Evolutionary conservation across 2,113 vertebrate genomes (phyloP), one percentile per base, ranked within the genome.

Genomic region (Odontesthes bonariensis): DNA sequence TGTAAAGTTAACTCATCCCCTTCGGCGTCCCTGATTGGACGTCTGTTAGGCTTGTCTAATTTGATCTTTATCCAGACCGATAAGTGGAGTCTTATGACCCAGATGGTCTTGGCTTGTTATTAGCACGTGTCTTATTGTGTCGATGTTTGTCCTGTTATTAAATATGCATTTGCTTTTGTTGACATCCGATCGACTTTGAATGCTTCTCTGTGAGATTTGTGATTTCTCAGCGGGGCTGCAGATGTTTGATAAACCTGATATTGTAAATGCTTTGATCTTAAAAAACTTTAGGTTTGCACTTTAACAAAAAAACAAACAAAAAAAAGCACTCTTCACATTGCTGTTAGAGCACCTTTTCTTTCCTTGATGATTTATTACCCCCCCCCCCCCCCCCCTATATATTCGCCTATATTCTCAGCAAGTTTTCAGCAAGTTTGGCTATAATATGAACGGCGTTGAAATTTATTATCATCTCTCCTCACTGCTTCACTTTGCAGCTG

Each of bases 1-100:
- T 81, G 75, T 84, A 87, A 88, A 88, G 84, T 80, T 83, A 91
- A 86, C 86, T 81, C 13, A 40, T 69, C 57, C 42, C 57, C 51
- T 46, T 71, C 22, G 27, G 77, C 51, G 64, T 57, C 9, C 0
- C 67, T 69, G 75, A 61, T 69, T 22, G n/a, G 27, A 13, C 58
- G 55, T 81, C 54, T 75, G 74, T 83, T 78, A 73, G 69, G 60
- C 77, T 55, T 69, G 77, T 89, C 77, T 64, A 66, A 56, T 81
- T 62, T 61, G 27, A 79, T 86, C 77, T 60, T 84, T 86, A 77
- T 78, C 77, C 40, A 53, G 40, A 70, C 57, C 75, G 74, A 75
- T 59, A 33, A 31, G 46, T 52, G 47, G 69, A 60, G 65, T 67
- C 69, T 73, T 53, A 54, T 59, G 63, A 75, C 63, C 55, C 19